Conservation (phyloP, 2,113 vertebrate genomes). For the Dipodomys ordii region DNA sequence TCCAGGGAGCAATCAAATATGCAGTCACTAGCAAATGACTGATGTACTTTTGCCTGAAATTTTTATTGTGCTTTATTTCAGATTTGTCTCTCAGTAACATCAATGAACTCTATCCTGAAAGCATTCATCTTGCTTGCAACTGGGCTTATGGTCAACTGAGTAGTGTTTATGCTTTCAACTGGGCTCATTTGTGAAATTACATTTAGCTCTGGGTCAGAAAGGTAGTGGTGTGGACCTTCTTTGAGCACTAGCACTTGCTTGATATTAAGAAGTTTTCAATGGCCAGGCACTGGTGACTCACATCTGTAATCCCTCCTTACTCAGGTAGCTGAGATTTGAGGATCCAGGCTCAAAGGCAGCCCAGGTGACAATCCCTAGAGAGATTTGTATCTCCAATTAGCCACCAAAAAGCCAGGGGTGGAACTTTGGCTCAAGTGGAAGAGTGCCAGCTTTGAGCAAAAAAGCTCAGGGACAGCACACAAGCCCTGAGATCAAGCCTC, state of each 20-base stretch:
- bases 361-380: too few relatives aligned
- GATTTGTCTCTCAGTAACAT: not conserved
- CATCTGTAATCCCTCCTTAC: too few relatives aligned
- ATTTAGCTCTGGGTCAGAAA: not conserved
- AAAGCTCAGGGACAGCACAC: too few relatives aligned
- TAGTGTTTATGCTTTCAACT: not conserved
- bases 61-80: slow-evolving; percentile 39
- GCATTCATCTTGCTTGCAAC: not conserved
- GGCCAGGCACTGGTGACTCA: too few relatives aligned
- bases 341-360: too few relatives aligned
- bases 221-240: not conserved
- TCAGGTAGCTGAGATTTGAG: too few relatives aligned
- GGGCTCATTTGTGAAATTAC: not conserved
- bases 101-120: not conserved
- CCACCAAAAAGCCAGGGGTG: too few relatives aligned
- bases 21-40: not conserved
- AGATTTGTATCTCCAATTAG: too few relatives aligned
- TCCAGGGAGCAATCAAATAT: not conserved
- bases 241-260: not conserved
- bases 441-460: too few relatives aligned
- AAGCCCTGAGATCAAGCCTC: too few relatives aligned
- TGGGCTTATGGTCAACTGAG: not conserved
- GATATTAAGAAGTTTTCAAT: not conserved
- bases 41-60: not conserved
- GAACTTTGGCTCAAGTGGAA: too few relatives aligned